Conservation (phyloP, 1,140 invertebrate genomes). For the Caenorhabditis tropicalis region DNA sequence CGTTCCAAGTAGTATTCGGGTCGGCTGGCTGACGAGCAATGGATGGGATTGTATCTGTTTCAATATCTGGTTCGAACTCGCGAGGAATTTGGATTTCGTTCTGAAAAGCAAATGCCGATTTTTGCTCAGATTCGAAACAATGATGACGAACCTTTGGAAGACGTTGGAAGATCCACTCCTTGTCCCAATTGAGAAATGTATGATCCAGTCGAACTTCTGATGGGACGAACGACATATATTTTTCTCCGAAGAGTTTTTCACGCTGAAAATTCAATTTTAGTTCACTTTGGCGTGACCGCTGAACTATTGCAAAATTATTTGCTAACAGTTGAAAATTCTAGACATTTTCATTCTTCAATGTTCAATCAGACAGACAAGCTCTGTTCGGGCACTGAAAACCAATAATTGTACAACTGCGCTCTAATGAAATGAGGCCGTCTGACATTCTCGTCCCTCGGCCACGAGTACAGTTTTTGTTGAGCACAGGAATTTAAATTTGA, state of each 20-base stretch:
- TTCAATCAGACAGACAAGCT: no score
- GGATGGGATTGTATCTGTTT: not conserved
- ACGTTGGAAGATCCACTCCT: slow-evolving; percentile 37
- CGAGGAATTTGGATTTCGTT: slow-evolving; percentile 18
- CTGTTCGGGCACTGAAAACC: not conserved
- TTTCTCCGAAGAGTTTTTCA: not conserved
- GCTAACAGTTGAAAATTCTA: no score
- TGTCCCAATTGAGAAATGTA: slow-evolving; percentile 22
- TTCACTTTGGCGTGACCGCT: no score
- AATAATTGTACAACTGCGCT: not conserved
- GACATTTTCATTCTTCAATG: no score
- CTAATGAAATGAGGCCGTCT: not conserved
- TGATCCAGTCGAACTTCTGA: slow-evolving; percentile 45
- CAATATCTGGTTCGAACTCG: slow-evolving; percentile 9
- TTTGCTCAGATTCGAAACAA: no score
- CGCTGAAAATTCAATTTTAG: not conserved
- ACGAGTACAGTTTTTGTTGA: no score
- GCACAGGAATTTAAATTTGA: not conserved
- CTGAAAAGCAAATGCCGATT: no score
- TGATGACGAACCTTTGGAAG: slow-evolving; percentile 23
- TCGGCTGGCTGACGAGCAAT: not conserved
- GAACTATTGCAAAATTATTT: no score
- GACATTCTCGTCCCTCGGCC: not conserved
- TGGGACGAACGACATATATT: slow-evolving; percentile 37
- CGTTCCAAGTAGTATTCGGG: not conserved